Evolutionary conservation across 2,888 invertebrate species (phyloP).

Genomic region (Platypus cylindrus): DNA sequence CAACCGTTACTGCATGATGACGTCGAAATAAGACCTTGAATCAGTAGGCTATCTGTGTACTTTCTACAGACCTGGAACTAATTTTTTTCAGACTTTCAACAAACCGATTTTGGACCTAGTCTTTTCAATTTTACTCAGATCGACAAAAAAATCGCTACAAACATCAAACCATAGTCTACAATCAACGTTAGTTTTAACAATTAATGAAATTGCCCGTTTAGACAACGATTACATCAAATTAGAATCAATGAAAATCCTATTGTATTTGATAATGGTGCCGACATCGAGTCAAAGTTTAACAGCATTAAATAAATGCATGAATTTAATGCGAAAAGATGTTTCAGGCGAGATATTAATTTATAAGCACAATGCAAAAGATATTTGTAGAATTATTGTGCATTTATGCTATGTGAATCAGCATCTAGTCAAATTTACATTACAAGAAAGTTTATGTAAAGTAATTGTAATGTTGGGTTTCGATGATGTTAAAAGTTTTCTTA

Average conservation of each 20-base stretch:
- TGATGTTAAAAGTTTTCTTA: constrained; percentile 54
- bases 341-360: constrained; percentile 43
- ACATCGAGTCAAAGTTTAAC: constrained; percentile 44
- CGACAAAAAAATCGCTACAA: constrained; percentile 39
- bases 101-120: too few species aligned
- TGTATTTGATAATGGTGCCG: constrained; percentile 51
- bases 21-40: too few species aligned
- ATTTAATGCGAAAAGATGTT: constrained; percentile 43
- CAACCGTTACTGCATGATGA: too few species aligned
- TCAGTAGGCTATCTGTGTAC: too few species aligned
- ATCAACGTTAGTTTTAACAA: constrained; percentile 39
- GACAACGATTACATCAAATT: constrained; percentile 13
- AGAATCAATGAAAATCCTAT: constrained; percentile 38
- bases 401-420: constrained; percentile 48
- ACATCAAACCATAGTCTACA: constrained; percentile 42
- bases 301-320: constrained; percentile 44
- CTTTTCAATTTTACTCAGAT: constrained; percentile 37
- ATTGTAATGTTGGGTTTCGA: constrained; percentile 46
- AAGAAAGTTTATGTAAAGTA: constrained; percentile 45
- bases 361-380: constrained; percentile 48
- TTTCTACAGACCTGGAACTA: too few species aligned
- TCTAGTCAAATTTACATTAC: constrained; percentile 42
- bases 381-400: constrained; percentile 42
- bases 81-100: too few species aligned
- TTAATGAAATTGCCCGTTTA: constrained; percentile 37